Conservation (phyloP, 2,797 vertebrate genomes). For the Merluccius polli region DNA sequence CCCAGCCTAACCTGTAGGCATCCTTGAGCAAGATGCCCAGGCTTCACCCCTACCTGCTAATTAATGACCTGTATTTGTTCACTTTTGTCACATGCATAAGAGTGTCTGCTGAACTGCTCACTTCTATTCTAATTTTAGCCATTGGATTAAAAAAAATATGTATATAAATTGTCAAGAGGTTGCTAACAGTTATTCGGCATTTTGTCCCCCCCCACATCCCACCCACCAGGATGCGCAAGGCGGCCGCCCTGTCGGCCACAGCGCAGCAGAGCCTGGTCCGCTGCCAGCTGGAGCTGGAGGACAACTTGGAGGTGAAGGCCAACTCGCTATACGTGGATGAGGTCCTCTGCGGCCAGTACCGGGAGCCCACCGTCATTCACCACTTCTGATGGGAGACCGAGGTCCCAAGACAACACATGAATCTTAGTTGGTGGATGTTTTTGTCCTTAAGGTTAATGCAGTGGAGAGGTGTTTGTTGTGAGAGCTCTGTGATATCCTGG, state of each 20-base stretch:
- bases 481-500: not conserved
- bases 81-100: not conserved
- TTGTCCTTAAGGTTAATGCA: not conserved
- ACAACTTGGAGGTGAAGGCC: conserved; percentile 81
- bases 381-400: conserved; percentile 63
- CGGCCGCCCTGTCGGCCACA: conserved; percentile 66
- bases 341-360: conserved; percentile 80
- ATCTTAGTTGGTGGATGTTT: not conserved
- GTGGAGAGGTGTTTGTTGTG: not conserved
- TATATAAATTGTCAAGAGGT: not conserved
- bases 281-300: conserved; percentile 81
- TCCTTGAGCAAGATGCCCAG: no score
- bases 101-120: not conserved
- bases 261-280: conserved; percentile 73
- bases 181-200: not conserved
- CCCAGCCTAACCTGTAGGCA: not conserved
- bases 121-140: not conserved
- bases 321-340: conserved; percentile 86
- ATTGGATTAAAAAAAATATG: not conserved
- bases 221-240: conserved; percentile 72
- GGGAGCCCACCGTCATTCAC: conserved; percentile 73
- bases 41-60: not conserved
- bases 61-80: not conserved
- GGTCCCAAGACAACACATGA: not conserved
- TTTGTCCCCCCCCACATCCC: conserved; percentile 1